Evolutionary conservation across 2,888 invertebrate genomes (phyloP), one percentile per base, ranked within the genome.

Genomic region (Amphipoea oculea): DNA sequence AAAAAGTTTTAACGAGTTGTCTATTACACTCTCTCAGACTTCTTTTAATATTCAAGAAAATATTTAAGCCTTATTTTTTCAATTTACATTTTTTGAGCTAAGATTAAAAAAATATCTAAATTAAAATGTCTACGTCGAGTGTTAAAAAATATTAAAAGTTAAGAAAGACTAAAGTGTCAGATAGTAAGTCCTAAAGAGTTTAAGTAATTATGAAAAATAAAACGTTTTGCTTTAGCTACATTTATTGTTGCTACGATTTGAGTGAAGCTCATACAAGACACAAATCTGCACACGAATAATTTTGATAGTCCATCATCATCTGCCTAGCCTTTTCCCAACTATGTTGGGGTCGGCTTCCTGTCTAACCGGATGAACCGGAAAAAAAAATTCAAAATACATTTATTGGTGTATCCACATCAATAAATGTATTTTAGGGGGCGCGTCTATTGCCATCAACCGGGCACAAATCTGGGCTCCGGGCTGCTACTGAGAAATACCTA

Each of bases 1-100:
- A 0, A n/a, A 12, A 17, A 40, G n/a, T 65, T 73, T 42, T 51
- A 82, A 65, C 7, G 29, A 60, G 4, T 60, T 78, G 48, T 51
- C 68, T 60, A 23, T 29, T 23, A 71, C 17, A 36, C 12, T 68
- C 2, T 40, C 3, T 17, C 9, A 12, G 29, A 14, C 23, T 23
- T 29, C 7, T 17, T 57, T 62, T 14, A 40, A n/a, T 45, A 63
- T 48, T 57, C 14, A 51, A 62, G 42, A 73, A 60, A 74, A 74
- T 54, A 67, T 51, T n/a, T 4, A 42, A 60, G 14, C 3, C 0
- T 7, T 42, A 20, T 54, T 48, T 69, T 69, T 7, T 3, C 4
- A 57, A 36, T 42, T 51, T 60, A 12, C 5, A 36, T 60, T 48
- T 48, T 73, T n/a, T 20, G 12, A 45, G 36, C 12, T 42, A 23